These are phyloP conservation scores for Drosophila mulleri DNA, from an alignment of 2,888 invertebrate genomes.

Conservation along the genomic window DNA sequence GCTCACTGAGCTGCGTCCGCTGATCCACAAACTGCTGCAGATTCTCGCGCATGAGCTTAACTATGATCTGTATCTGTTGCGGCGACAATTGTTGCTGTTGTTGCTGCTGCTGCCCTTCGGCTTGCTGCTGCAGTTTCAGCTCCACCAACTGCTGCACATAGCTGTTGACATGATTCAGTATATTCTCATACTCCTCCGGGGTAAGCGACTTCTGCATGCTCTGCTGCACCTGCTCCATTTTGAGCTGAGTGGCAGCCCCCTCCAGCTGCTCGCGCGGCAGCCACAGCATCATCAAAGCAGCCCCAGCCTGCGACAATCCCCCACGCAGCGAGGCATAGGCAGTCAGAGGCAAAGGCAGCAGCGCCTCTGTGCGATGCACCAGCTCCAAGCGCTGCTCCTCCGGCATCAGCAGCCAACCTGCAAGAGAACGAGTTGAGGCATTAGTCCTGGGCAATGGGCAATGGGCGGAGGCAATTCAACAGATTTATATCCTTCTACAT, in stretches of 20 bases:
- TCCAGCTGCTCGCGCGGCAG: constrained; percentile 43
- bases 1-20: constrained; percentile 61
- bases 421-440: constrained; percentile 21
- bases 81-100: constrained; percentile 56
- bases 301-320: constrained; percentile 53
- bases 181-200: constrained; percentile 82
- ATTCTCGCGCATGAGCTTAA: constrained; percentile 79
- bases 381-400: constrained; percentile 84
- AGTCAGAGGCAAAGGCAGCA: constrained; percentile 78
- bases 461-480: not conserved
- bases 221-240: constrained; percentile 66
- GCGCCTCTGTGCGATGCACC: constrained; percentile 64
- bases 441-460: constrained; percentile 47
- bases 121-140: constrained; percentile 75
- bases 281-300: constrained; percentile 57
- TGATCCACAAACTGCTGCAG: constrained; percentile 64
- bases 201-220: constrained; percentile 78
- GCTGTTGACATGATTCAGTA: constrained; percentile 83
- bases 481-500: constrained; percentile 81
- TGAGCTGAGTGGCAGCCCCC: constrained; percentile 40
- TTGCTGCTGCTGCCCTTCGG: constrained; percentile 34
- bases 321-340: constrained; percentile 71
- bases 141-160: constrained; percentile 83
- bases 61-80: constrained; percentile 76
- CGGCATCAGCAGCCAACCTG: constrained; percentile 81